These are phyloP conservation scores for Globia sparganii DNA, from an alignment of 2,888 invertebrate genomes.

Conservation along the genomic window DNA sequence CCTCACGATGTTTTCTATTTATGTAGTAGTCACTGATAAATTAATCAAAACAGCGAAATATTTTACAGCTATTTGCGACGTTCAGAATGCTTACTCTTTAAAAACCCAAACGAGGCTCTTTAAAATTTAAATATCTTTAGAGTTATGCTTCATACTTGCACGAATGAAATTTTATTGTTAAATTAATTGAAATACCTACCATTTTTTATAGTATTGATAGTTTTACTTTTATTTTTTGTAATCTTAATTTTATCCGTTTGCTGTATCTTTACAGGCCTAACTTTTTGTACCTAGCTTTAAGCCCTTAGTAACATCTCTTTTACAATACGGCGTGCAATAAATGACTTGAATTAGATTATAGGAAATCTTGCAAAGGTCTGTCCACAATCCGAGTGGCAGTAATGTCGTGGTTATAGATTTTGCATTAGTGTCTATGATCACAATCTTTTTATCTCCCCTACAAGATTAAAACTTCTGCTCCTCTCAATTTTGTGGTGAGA, in stretches of 20 bases:
- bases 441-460: not conserved
- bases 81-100: not conserved
- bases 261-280: no score
- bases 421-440: not conserved
- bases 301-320: no score
- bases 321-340: no score
- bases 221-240: not conserved
- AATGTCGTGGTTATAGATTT: not conserved
- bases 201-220: not conserved
- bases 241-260: no score
- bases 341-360: not conserved
- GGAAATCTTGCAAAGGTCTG: no score
- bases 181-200: no score
- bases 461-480: conserved; percentile 29
- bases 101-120: not conserved
- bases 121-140: not conserved
- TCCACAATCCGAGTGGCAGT: not conserved
- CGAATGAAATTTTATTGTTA: not conserved
- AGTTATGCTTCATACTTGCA: not conserved
- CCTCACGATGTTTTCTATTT: not conserved
- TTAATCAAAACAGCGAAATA: not conserved
- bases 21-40: not conserved
- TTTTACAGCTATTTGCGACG: not conserved
- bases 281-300: no score
- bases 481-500: not conserved